Conservation (phyloP, 2,888 invertebrate genomes). For the Dyspetes luteomarginatus region DNA sequence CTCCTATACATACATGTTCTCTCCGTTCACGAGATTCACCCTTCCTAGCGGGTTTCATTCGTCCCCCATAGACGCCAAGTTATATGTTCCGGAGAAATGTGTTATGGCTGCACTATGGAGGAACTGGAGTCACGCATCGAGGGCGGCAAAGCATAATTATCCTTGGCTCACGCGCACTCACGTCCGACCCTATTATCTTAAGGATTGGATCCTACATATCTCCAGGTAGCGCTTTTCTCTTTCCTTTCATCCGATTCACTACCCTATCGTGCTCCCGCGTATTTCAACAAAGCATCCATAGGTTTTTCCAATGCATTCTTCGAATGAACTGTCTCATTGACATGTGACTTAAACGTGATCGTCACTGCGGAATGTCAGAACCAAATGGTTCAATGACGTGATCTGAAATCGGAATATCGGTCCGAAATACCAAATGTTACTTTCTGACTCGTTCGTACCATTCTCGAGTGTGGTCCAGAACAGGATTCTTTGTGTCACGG, state of each 20-base stretch:
- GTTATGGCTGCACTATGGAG: conserved; percentile 35
- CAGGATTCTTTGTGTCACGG: not conserved
- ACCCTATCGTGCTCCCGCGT: conserved; percentile 53
- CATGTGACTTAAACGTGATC: not conserved
- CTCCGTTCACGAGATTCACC: conserved; percentile 36
- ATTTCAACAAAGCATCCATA: conserved; percentile 24
- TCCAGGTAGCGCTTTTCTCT: not conserved
- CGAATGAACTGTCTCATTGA: not conserved
- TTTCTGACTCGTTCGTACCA: too few species aligned
- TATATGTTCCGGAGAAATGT: conserved; percentile 31
- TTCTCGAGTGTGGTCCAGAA: not conserved
- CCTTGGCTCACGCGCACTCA: conserved; percentile 68
- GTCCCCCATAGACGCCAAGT: conserved; percentile 30
- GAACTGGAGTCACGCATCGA: conserved; percentile 68
- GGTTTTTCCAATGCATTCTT: not conserved
- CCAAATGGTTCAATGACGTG: too few species aligned
- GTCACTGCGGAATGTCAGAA: not conserved
- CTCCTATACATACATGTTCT: conserved; percentile 1
- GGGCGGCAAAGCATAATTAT: conserved; percentile 73
- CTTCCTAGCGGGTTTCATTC: conserved; percentile 24
- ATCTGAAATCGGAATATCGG: not conserved
- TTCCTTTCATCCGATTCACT: conserved; percentile 31
- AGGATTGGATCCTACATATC: conserved; percentile 49
- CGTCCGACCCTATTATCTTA: conserved; percentile 69
- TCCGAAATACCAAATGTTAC: too few species aligned